phyloP scores from a whole-genome alignment of 2,888 invertebrate genomes.

The Noctua janthe region DNA sequence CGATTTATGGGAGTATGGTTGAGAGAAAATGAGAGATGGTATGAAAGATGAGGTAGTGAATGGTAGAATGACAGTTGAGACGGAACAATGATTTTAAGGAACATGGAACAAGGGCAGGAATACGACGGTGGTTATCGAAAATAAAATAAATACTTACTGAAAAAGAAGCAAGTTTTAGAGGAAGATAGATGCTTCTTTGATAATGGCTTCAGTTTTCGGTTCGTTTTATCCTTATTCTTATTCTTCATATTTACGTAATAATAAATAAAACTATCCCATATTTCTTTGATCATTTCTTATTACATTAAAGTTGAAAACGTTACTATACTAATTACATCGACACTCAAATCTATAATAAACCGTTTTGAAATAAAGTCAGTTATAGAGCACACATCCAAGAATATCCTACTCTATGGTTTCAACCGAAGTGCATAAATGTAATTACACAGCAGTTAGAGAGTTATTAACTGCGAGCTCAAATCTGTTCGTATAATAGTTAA shows the following conservation, averaged over 20 bases:
- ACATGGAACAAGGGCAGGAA: not conserved
- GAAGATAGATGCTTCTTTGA: not conserved
- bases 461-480: conserved; percentile 62
- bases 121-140: not conserved
- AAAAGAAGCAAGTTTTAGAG: not conserved
- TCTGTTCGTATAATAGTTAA: conserved; percentile 64
- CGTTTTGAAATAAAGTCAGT: not conserved
- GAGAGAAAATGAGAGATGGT: not conserved
- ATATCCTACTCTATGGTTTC: conserved; percentile 13
- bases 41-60: not conserved
- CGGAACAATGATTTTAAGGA: too few relatives aligned
- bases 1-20: not conserved
- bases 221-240: not conserved
- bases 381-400: not conserved
- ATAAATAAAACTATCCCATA: not conserved
- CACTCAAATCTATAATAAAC: too few relatives aligned
- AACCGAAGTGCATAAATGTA: conserved; percentile 46
- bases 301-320: not conserved
- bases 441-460: conserved; percentile 45
- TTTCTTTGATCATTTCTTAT: not conserved
- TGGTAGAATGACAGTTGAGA: too few relatives aligned
- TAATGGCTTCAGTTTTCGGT: not conserved
- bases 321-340: not conserved
- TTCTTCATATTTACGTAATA: not conserved
- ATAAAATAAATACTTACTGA: not conserved